Evolutionary conservation across 2,888 invertebrate genomes (phyloP).

Genomic region (Agriopis aurantiaria): DNA sequence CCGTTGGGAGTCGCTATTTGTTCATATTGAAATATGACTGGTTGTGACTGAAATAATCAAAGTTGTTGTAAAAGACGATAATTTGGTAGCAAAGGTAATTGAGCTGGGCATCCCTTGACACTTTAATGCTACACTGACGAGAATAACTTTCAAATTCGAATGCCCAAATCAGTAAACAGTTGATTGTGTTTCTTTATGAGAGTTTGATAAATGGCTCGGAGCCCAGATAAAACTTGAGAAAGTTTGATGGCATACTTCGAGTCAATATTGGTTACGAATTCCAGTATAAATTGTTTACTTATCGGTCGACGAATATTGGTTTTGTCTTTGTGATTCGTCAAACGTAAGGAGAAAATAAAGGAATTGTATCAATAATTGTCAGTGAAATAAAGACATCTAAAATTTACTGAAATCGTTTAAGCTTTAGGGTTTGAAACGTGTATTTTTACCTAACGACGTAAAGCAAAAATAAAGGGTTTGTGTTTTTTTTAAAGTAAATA

Average conservation of each 20-base stretch:
- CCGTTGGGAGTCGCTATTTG: not conserved
- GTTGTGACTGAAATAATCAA: conserved; percentile 36
- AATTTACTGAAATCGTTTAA: too few relatives aligned
- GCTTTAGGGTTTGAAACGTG: too few relatives aligned
- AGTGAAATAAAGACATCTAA: too few relatives aligned
- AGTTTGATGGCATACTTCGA: conserved; percentile 49
- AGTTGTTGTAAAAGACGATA: not conserved
- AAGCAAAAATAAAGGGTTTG: too few relatives aligned
- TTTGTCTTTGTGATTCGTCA: conserved; percentile 26
- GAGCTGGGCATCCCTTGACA: conserved; percentile 35
- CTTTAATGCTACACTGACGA: conserved; percentile 37
- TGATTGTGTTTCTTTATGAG: conserved; percentile 55
- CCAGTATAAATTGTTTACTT: conserved; percentile 39
- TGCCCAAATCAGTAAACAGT: conserved; percentile 42
- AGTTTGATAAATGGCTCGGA: conserved; percentile 56
- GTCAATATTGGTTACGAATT: conserved; percentile 56
- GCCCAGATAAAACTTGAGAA: conserved; percentile 53
- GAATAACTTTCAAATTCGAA: conserved; percentile 24
- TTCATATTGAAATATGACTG: too few relatives aligned
- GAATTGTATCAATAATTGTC: not conserved
- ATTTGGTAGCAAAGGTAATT: not conserved
- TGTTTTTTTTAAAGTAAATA: too few relatives aligned
- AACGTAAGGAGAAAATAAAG: conserved; percentile 9
- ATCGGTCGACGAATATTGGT: conserved; percentile 27
- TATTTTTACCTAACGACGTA: too few relatives aligned